Percentiles rank a stretch among this genome's conserved stretches.
These are phyloP conservation scores for Malacoraja senta DNA, from an alignment of 2,797 vertebrate genomes.

Conservation along the genomic window DNA sequence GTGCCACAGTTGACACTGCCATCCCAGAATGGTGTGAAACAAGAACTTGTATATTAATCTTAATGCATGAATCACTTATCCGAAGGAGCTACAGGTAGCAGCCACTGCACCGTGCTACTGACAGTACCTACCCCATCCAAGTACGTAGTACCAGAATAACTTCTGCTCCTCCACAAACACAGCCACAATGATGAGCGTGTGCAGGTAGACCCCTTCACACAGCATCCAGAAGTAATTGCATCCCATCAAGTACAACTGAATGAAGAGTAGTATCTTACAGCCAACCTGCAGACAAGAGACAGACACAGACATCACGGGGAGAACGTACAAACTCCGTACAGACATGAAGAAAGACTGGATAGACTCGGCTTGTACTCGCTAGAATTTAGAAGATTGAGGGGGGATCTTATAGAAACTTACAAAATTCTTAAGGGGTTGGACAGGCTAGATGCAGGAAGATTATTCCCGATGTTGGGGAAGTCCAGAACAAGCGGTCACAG, in stretches of 20 bases:
- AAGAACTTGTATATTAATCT: not conserved
- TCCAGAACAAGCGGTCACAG: no score
- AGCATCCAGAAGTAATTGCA: constrained; percentile 74
- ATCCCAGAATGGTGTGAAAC: not conserved
- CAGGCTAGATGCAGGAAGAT: no score
- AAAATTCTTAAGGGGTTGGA: no score
- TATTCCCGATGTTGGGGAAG: no score
- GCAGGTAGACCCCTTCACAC: constrained; percentile 72
- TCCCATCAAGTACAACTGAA: constrained; percentile 55
- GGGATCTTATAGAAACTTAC: no score
- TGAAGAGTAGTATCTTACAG: constrained; percentile 61
- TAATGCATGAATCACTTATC: not conserved
- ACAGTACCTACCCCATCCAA: constrained; percentile 67
- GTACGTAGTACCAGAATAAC: constrained; percentile 67
- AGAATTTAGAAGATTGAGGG: no score
- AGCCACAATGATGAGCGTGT: constrained; percentile 71
- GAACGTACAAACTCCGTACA: no score
- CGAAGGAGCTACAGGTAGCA: not conserved
- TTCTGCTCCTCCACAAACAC: constrained; percentile 70
- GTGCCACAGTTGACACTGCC: not conserved
- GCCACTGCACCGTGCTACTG: not conserved
- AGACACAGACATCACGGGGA: constrained; percentile 31
- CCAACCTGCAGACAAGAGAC: constrained; percentile 52
- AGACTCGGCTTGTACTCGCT: no score
- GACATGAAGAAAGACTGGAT: no score